phyloP scores from a whole-genome alignment of 64 coral and sea anemone genomes.

The Montipora sp. region DNA sequence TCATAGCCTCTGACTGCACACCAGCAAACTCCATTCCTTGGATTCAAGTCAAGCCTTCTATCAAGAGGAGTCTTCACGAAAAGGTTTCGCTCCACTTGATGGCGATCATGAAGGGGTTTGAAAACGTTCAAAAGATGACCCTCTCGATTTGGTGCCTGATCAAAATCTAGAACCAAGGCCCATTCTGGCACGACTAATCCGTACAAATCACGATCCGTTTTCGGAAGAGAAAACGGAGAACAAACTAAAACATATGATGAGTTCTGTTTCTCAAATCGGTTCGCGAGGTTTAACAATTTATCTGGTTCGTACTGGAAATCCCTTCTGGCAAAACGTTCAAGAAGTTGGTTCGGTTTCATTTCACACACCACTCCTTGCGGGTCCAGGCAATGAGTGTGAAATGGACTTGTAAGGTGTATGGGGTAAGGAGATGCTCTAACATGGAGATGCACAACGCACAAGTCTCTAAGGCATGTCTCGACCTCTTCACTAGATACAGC shows the following conservation, averaged over 20 bases:
- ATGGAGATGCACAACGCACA: constrained; percentile 74
- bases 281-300: constrained; percentile 51
- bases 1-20: constrained; percentile 74
- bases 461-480: not conserved
- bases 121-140: constrained; percentile 60
- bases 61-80: constrained; percentile 74
- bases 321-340: constrained; percentile 33
- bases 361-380: constrained; percentile 12
- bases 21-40: constrained; percentile 79
- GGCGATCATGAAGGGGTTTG: constrained; percentile 67
- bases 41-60: constrained; percentile 71
- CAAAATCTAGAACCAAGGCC: constrained; percentile 81
- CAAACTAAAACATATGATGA: constrained; percentile 69
- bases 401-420: constrained; percentile 64
- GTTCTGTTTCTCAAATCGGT: constrained; percentile 65
- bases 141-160: constrained; percentile 61
- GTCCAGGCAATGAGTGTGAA: constrained; percentile 46
- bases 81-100: constrained; percentile 73
- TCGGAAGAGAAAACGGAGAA: constrained; percentile 64
- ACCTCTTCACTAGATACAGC: constrained; percentile 13
- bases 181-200: constrained; percentile 80
- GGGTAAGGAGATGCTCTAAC: constrained; percentile 69
- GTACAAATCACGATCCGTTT: constrained; percentile 57
- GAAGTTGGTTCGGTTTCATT: constrained; percentile 45
- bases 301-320: constrained; percentile 50